Conservation (phyloP, 1,140 invertebrate genomes). For the Cheumatopsyche charites region DNA sequence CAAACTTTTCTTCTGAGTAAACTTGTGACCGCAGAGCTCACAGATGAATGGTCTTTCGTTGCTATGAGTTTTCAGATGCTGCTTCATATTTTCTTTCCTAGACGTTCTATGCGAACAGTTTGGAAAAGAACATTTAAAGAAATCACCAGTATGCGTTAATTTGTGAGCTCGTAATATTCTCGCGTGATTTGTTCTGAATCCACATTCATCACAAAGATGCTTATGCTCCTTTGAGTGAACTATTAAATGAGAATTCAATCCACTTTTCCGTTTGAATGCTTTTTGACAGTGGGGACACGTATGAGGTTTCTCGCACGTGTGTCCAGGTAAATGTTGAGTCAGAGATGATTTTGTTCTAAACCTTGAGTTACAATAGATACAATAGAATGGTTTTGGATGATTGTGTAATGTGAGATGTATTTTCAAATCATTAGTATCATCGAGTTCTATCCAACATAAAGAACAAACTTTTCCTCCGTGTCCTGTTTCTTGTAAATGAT, state of each 20-base stretch:
- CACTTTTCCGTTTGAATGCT: slow-evolving; percentile 70
- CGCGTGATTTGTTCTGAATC: slow-evolving; percentile 65
- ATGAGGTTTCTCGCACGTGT: slow-evolving; percentile 63
- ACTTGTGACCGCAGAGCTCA: slow-evolving; percentile 61
- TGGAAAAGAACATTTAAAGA: slow-evolving; percentile 60
- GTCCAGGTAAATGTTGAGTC: slow-evolving; percentile 63
- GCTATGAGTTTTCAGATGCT: slow-evolving; percentile 63
- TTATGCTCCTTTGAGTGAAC: slow-evolving; percentile 64
- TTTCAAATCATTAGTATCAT: slow-evolving; percentile 2
- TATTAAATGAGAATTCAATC: slow-evolving; percentile 64
- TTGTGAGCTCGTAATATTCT: slow-evolving; percentile 65
- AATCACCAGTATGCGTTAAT: slow-evolving; percentile 62
- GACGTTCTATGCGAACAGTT: slow-evolving; percentile 60
- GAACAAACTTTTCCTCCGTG: slow-evolving; percentile 35
- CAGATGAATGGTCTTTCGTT: slow-evolving; percentile 63
- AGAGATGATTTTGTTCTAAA: slow-evolving; percentile 63
- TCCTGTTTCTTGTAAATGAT: slow-evolving; percentile 16
- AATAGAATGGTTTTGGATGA: slow-evolving; percentile 62
- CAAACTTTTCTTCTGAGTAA: slow-evolving; percentile 60
- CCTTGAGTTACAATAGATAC: slow-evolving; percentile 59
- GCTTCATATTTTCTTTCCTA: slow-evolving; percentile 61
- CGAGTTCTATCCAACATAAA: slow-evolving; percentile 28
- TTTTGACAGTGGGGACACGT: slow-evolving; percentile 64
- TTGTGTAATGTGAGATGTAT: slow-evolving; percentile 53
- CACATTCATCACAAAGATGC: slow-evolving; percentile 69